phyloP scores from a whole-genome alignment of 1,140 invertebrate genomes.

The Ectropis grisescens region DNA sequence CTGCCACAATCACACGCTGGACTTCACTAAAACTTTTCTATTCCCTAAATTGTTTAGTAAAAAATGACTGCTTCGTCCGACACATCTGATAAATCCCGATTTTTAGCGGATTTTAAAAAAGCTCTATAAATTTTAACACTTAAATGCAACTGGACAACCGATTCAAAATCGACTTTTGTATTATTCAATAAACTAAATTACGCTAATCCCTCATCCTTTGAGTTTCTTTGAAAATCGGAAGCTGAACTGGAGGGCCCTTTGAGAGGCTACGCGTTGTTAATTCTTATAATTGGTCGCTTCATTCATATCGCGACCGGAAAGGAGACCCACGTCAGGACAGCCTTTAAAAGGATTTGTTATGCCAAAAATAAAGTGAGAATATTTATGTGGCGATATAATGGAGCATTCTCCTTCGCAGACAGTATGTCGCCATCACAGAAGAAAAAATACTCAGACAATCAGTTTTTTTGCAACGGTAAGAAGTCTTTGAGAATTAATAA shows the following conservation, averaged over 20 bases:
- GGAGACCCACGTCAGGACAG: slow-evolving; percentile 43
- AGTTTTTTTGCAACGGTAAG: no score
- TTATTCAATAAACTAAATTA: slow-evolving; percentile 35
- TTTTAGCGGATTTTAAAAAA: no score
- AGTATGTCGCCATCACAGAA: slow-evolving; percentile 31
- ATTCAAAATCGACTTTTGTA: slow-evolving; percentile 8
- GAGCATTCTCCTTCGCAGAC: slow-evolving; percentile 32
- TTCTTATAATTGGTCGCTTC: slow-evolving; percentile 59
- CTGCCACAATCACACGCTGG: slow-evolving; percentile 33
- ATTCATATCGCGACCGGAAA: slow-evolving; percentile 45
- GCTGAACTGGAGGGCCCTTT: slow-evolving; percentile 32
- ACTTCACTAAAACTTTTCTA: slow-evolving; percentile 22
- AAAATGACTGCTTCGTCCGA: slow-evolving; percentile 3
- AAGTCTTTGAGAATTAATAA: not conserved
- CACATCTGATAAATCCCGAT: no score
- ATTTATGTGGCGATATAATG: slow-evolving; percentile 17
- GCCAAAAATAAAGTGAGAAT: slow-evolving; percentile 27
- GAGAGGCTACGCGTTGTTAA: slow-evolving; percentile 26
- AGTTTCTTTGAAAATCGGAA: slow-evolving; percentile 61
- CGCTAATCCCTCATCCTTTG: slow-evolving; percentile 43
- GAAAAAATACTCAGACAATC: slow-evolving; percentile 6
- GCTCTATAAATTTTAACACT: no score
- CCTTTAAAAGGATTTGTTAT: slow-evolving; percentile 53
- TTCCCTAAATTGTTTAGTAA: slow-evolving; percentile 11
- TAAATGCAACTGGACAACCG: no score